Evolutionary conservation across 2,888 invertebrate species (phyloP), one percentile per base, ranked within the genome.

Genomic region (Zygaena filipendulae): DNA sequence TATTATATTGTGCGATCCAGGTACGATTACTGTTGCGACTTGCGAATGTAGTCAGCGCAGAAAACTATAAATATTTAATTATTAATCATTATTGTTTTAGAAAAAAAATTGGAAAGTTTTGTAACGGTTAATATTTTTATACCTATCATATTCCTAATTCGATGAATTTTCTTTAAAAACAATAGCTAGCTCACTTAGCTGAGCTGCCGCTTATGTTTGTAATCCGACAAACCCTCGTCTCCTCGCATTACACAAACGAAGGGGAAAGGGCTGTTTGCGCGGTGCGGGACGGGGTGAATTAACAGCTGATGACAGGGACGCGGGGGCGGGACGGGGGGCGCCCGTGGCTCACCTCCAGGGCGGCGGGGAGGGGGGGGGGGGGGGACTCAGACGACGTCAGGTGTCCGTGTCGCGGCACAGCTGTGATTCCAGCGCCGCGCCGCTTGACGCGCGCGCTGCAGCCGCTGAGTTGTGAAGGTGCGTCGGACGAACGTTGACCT

Each of bases 231-330:
- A 43, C 59, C 66, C 72, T 52, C 46, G 53, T 57, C 64, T 72
- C 74, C 77, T 58, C 71, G 45, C 66, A 72, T 79, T 75, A 75
- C 74, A 69, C 79, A 71, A 79, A 79, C 77, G 80, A 79, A 80
- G 80, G 79, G 77, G 79, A 79, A 80, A 79, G 79, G 71, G n/a
- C n/a, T n/a, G n/a, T n/a, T n/a, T 57, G 52, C 51, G 52, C 46
- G 55, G 55, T 49, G 49, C 46, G 59, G 55, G 52, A 54, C 59
- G 63, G 47, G 58, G 41, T 47, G 66, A 68, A 74, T 77, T 77
- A 77, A 77, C 77, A 77, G 77, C 77, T 77, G 77, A 79, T 71
- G 72, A 63, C 63, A 40, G 51, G 54, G 30, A 46, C 38, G 12
- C 34, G 18, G 33, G 21, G 23, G 36, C 11, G 25, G 23, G 27